Evolutionary conservation across 1,140 invertebrate genomes (phyloP).

Genomic region (Agrypnia vestita): DNA sequence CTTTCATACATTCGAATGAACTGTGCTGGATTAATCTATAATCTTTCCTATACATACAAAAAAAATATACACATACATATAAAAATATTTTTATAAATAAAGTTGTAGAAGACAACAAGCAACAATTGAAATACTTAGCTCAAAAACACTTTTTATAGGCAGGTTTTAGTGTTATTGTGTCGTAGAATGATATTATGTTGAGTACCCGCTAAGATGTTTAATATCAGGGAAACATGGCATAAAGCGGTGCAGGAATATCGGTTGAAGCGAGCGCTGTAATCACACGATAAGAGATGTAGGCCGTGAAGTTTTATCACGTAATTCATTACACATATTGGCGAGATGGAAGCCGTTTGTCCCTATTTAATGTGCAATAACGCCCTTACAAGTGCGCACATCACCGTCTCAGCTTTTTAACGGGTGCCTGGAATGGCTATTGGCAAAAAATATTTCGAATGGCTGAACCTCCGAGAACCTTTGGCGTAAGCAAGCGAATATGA

Average conservation of each 20-base stretch:
- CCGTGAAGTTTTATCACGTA: constrained; percentile 23
- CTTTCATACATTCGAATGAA: too few species aligned
- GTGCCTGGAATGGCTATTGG: constrained; percentile 3
- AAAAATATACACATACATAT: too few species aligned
- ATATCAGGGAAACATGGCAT: not conserved
- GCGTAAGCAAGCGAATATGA: too few species aligned
- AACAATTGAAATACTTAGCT: too few species aligned
- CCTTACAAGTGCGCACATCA: constrained; percentile 26
- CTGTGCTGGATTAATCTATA: too few species aligned
- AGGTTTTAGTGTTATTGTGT: too few species aligned
- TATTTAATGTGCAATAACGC: constrained; percentile 28
- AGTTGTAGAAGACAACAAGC: too few species aligned
- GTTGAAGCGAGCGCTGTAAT: not conserved
- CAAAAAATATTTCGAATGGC: constrained; percentile 17
- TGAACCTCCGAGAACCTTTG: not conserved
- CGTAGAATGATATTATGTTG: too few species aligned
- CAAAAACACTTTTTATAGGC: too few species aligned
- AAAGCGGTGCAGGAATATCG: not conserved
- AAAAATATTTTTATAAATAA: too few species aligned
- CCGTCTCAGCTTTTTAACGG: not conserved
- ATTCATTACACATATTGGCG: constrained; percentile 31
- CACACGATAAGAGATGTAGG: not conserved
- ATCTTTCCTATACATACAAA: too few species aligned
- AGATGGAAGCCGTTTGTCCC: constrained; percentile 16
- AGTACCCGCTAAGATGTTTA: not conserved